Conservation (phyloP, 2,888 invertebrate genomes). For the Lacanobia oleracea region DNA sequence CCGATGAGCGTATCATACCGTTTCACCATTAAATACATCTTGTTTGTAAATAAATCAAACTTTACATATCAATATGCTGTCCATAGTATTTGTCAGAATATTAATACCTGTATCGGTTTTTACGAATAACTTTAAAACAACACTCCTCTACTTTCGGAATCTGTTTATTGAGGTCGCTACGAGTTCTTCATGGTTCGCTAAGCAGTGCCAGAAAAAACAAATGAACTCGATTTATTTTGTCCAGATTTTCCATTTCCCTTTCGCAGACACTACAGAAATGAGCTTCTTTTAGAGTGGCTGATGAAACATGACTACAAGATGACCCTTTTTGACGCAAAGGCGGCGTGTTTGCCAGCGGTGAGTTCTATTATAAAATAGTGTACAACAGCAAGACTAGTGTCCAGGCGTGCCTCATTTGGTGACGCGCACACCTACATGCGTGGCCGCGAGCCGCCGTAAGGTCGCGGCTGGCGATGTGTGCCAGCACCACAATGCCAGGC, state of each 20-base stretch:
- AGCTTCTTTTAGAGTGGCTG: slow-evolving; percentile 41
- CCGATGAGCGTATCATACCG: slow-evolving; percentile 78
- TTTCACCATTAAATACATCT: slow-evolving; percentile 75
- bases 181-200: slow-evolving; percentile 76
- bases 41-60: slow-evolving; percentile 58
- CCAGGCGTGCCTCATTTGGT: slow-evolving; percentile 79
- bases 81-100: slow-evolving; percentile 27
- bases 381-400: slow-evolving; percentile 64
- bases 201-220: slow-evolving; percentile 72
- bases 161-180: slow-evolving; percentile 76
- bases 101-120: slow-evolving; percentile 41
- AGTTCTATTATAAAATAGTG: slow-evolving; percentile 56
- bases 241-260: slow-evolving; percentile 64
- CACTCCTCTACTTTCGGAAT: slow-evolving; percentile 62
- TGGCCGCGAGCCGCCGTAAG: slow-evolving; percentile 88
- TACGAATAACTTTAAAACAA: slow-evolving; percentile 52
- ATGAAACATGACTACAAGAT: slow-evolving; percentile 49
- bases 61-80: slow-evolving; percentile 32
- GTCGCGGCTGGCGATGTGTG: slow-evolving; percentile 88
- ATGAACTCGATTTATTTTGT: slow-evolving; percentile 70
- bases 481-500: slow-evolving; percentile 89
- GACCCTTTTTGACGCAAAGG: slow-evolving; percentile 46
- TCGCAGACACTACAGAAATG: slow-evolving; percentile 52
- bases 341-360: slow-evolving; percentile 46
- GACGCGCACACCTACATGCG: slow-evolving; percentile 84